Conservation (phyloP, 1,140 invertebrate species). For the Sycobia sp. region DNA sequence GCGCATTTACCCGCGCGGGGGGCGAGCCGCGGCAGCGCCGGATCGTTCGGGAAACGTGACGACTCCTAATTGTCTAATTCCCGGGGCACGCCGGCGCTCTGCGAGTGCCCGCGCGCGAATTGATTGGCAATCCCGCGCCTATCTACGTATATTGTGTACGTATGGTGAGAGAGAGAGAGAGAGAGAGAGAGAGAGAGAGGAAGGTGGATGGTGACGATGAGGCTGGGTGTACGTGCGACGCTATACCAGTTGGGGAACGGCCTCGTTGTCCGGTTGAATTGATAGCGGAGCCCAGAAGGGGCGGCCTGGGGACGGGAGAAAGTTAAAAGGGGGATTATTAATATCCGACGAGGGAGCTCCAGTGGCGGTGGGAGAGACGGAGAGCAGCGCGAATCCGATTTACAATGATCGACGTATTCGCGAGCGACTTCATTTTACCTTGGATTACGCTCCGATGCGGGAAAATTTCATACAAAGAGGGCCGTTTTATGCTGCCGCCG, state of each 20-base stretch:
- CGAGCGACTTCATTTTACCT: slow-evolving; percentile 15
- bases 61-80: slow-evolving; percentile 64
- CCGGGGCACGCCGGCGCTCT: slow-evolving; percentile 53
- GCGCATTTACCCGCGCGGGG: neutral
- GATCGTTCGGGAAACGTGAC: slow-evolving; percentile 55
- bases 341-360: slow-evolving; percentile 25
- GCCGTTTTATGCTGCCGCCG: neutral
- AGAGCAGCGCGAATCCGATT: slow-evolving; percentile 26
- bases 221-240: neutral
- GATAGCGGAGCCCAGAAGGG: slow-evolving; percentile 32
- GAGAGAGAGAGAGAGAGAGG: too few relatives aligned
- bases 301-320: slow-evolving; percentile 5
- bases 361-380: neutral
- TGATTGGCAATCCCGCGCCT: slow-evolving; percentile 53
- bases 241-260: slow-evolving; percentile 36
- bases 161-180: too few relatives aligned
- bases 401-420: slow-evolving; percentile 11
- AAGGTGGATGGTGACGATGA: too few relatives aligned
- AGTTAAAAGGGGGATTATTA: slow-evolving; percentile 30
- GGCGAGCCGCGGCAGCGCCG: too few relatives aligned
- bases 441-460: neutral
- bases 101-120: slow-evolving; percentile 56
- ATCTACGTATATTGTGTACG: neutral
- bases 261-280: slow-evolving; percentile 40
- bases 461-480: neutral